Percentiles rank a stretch among this genome's conserved stretches.
Evolutionary conservation across 2,797 vertebrate genomes (phyloP).

Genomic region (Coccyzus lansbergi): DNA sequence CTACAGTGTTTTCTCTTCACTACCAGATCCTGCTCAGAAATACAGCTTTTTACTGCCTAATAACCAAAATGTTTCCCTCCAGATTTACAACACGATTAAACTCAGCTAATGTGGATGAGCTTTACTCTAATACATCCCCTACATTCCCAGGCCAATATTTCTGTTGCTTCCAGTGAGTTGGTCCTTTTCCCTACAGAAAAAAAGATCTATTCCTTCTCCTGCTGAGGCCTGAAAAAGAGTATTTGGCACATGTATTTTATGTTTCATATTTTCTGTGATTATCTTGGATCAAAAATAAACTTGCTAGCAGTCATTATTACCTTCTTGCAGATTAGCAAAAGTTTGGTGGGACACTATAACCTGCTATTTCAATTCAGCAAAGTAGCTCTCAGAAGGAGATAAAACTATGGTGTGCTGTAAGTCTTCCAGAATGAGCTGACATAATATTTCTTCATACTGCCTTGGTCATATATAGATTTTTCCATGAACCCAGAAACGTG

Average conservation of each 20-base stretch:
- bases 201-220: not conserved
- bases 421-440: not conserved
- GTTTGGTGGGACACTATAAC: not conserved
- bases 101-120: not conserved
- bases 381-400: not conserved
- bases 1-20: not conserved
- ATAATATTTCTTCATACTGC: not conserved
- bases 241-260: not conserved
- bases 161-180: not conserved
- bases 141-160: not conserved
- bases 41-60: not conserved
- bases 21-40: not conserved
- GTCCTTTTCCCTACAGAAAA: not conserved
- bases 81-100: not conserved
- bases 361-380: not conserved
- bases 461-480: not conserved
- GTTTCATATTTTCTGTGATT: not conserved
- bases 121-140: not conserved
- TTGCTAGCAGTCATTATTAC: constrained; percentile 28
- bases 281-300: constrained; percentile 19
- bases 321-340: not conserved
- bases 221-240: not conserved
- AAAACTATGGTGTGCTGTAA: not conserved
- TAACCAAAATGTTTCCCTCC: not conserved
- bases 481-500: not conserved